Percentiles rank a stretch among this genome's conserved stretches.
These are phyloP conservation scores for Thermophis baileyi DNA, from an alignment of 2,113 vertebrate species.

Conservation along the genomic window DNA sequence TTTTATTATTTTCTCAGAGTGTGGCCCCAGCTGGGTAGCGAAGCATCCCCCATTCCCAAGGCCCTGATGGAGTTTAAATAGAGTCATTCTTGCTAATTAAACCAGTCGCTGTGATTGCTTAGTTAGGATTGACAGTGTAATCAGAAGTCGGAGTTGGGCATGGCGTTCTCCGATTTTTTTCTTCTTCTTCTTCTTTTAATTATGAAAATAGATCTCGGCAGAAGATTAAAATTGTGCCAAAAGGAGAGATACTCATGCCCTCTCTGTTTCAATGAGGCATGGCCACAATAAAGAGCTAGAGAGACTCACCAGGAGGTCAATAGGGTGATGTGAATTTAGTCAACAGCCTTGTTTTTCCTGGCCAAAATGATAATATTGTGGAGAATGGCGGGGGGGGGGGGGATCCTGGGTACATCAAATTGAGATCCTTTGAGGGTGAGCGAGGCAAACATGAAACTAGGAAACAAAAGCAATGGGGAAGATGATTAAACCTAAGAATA, in stretches of 20 bases:
- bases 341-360: not conserved
- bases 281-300: not conserved
- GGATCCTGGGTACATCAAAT: not conserved
- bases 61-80: not conserved
- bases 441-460: not conserved
- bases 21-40: not conserved
- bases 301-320: not conserved
- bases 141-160: not conserved
- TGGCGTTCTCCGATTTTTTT: not conserved
- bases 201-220: not conserved
- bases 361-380: not conserved
- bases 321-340: not conserved
- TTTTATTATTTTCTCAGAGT: constrained; percentile 6
- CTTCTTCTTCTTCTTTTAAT: not conserved
- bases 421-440: not conserved
- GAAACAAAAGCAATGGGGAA: not conserved
- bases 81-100: constrained; percentile 13
- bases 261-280: not conserved
- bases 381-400: not conserved
- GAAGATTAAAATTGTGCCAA: not conserved
- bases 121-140: not conserved
- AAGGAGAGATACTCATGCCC: no score
- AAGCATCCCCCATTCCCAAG: not conserved
- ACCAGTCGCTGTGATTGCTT: not conserved
- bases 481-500: not conserved